Percentiles rank a stretch among this genome's conserved stretches.
Evolutionary conservation across 2,113 vertebrate genomes (phyloP).

Genomic region (Corythoichthys intestinalis): DNA sequence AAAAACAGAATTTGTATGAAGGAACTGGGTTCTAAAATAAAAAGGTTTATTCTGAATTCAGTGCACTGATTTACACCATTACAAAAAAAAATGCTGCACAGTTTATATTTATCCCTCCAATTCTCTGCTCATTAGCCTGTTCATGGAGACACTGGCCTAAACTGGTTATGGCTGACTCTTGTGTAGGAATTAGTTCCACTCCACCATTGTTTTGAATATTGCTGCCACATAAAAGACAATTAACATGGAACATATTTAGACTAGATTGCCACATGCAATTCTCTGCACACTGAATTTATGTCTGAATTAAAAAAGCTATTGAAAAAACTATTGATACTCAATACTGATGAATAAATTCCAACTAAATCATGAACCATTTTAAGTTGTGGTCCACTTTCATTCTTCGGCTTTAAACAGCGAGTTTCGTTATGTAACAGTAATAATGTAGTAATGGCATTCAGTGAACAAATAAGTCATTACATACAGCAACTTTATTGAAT

Average conservation of each 20-base stretch:
- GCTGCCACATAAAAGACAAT: background rate
- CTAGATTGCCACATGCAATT: background rate
- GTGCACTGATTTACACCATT: background rate
- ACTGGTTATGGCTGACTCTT: background rate
- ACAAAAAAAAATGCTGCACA: background rate
- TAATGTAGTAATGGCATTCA: no score
- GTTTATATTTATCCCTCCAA: background rate
- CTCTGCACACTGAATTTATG: background rate
- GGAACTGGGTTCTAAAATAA: background rate
- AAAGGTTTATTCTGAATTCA: background rate
- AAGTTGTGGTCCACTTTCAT: background rate
- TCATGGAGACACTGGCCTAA: background rate
- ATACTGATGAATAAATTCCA: background rate
- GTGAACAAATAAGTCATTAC: no score
- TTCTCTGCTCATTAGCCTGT: slow-evolving; percentile 1
- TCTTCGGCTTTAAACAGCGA: background rate
- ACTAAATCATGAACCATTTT: background rate
- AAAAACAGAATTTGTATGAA: background rate
- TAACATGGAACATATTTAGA: background rate
- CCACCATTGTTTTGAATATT: background rate
- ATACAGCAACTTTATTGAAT: no score
- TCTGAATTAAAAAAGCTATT: background rate
- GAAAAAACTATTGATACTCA: background rate
- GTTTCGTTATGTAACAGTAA: background rate
- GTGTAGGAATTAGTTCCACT: background rate